Conservation (phyloP, 2,113 vertebrate genomes). For the Atrichornis clamosus region DNA sequence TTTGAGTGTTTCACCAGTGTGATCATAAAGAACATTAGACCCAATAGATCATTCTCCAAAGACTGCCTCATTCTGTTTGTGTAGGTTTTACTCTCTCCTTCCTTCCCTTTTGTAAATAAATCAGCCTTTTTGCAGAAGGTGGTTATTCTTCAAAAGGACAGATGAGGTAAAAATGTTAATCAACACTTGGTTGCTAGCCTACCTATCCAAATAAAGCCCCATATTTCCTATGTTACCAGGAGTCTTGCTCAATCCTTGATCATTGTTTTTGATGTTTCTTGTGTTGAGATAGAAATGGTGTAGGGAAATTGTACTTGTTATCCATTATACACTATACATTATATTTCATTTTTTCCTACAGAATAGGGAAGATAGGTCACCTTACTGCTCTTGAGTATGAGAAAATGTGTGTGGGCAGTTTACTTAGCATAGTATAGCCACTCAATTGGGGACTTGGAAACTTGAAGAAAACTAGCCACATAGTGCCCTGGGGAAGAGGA, state of each 20-base stretch:
- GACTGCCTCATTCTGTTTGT: not conserved
- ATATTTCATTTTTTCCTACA: not conserved
- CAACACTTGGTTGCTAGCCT: not conserved
- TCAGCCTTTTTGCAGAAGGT: not conserved
- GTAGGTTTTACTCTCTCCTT: not conserved
- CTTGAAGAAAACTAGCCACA: not conserved
- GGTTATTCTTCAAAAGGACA: not conserved
- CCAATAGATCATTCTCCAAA: not conserved
- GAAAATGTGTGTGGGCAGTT: not conserved
- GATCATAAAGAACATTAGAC: not conserved
- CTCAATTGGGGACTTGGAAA: not conserved
- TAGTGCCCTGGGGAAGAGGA: not conserved
- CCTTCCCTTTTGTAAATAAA: not conserved
- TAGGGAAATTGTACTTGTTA: not conserved
- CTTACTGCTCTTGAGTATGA: not conserved
- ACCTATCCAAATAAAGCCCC: not conserved
- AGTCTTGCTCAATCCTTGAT: not conserved
- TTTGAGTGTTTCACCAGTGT: not conserved
- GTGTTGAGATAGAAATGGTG: not conserved
- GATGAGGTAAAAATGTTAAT: not conserved
- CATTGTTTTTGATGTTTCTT: not conserved
- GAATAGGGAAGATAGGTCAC: not conserved
- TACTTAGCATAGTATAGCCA: not conserved
- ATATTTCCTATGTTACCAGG: not conserved
- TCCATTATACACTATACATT: not conserved